phyloP scores from a whole-genome alignment of 2,888 invertebrate genomes.

The Lepidonotus clava region DNA sequence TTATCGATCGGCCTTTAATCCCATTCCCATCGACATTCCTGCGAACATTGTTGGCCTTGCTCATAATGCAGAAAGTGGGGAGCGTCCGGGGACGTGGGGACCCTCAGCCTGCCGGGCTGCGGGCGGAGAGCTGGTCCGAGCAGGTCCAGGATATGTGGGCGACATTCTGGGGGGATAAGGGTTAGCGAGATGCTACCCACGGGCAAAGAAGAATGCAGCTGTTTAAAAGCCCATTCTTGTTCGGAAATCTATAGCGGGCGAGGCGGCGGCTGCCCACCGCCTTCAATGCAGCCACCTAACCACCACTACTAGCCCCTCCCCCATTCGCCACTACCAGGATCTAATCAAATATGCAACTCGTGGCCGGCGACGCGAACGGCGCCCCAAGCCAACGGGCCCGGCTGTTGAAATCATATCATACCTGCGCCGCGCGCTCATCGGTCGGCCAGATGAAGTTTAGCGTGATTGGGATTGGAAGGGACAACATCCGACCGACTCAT shows the following conservation, averaged over 20 bases:
- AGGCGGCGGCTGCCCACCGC: too few relatives aligned
- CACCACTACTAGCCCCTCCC: too few relatives aligned
- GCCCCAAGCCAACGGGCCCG: neutral
- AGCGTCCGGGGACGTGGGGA: neutral
- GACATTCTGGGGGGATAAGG: too few relatives aligned
- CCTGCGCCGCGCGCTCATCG: neutral
- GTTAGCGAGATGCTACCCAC: neutral
- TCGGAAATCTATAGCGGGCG: slow-evolving; percentile 31
- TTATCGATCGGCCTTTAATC: neutral
- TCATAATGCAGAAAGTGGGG: neutral
- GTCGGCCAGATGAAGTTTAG: neutral
- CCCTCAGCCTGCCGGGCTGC: neutral
- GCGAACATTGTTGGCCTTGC: neutral
- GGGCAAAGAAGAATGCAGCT: slow-evolving; percentile 12
- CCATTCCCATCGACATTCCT: neutral
- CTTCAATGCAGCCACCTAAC: too few relatives aligned
- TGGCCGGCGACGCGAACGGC: neutral
- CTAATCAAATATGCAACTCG: slow-evolving; percentile 33
- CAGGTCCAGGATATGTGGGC: too few relatives aligned
- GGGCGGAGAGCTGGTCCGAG: neutral
- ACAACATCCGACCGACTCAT: too few relatives aligned
- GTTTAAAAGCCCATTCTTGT: slow-evolving; percentile 40
- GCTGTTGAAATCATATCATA: neutral
- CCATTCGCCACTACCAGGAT: neutral
- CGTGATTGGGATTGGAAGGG: neutral